Evolutionary conservation across 2,888 invertebrate genomes (phyloP), one percentile per base, ranked within the genome.

Genomic region (Dasypogon diadema): DNA sequence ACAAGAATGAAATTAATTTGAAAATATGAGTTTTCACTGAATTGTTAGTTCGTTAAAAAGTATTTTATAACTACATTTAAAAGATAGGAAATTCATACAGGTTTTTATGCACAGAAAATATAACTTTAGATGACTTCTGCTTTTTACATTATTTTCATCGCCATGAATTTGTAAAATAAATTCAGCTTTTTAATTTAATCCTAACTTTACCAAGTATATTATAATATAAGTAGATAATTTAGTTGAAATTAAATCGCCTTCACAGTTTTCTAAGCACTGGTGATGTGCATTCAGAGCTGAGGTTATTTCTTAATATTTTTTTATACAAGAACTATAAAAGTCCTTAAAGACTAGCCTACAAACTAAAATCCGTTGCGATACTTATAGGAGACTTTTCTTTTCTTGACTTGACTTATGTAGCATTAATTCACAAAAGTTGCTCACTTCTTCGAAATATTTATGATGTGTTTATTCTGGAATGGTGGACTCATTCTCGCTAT

Each of bases 401-500:
- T 30, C 34, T 30, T 70, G 51, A 70, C 54, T 70, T 24, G 16
- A n/a, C 34, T 54, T 56, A 24, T 56, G 8, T 26, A n/a, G 24
- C 24, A 10, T 54, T 70, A 51, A 46, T 68, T 48, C 12, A 51
- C 22, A 14, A 22, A 16, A 12, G 24, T 12, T 51, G 21, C 24
- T 30, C 26, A n/a, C 21, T 54, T 34, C 12, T 54, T 65, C 16
- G 14, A 22, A 65, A n/a, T 46, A 65, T 42, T 42, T 42, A 42
- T 42, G 8, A 42, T 6, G 30, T 18, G 14, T 30, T 68, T 78
- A 77, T 75, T 79, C 79, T 79, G 80, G 78, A 79, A 80, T 80
- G 78, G 74, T 72, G 58, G 76, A 79, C 48, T 80, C 80, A 73
- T 80, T 79, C 26, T 75, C 60, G 65, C 16, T 65, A 5, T 51